These are phyloP conservation scores for Anisognathus igniventris DNA, from an alignment of 2,797 vertebrate species.

Conservation along the genomic window DNA sequence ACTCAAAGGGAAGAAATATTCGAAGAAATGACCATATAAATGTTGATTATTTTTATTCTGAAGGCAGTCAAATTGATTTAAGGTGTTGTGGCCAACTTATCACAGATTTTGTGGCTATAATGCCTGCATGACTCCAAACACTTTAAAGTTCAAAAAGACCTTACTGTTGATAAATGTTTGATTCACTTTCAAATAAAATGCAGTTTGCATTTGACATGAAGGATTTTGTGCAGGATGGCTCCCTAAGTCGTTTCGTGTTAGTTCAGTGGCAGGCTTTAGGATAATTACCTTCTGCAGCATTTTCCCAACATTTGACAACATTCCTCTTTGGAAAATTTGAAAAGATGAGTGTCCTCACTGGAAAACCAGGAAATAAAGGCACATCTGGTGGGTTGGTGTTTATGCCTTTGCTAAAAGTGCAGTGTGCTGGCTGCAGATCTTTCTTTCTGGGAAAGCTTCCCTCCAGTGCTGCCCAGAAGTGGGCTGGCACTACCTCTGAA, in stretches of 20 bases:
- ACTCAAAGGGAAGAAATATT: background rate
- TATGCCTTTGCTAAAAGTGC: background rate
- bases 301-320: background rate
- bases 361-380: background rate
- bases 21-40: background rate
- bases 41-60: background rate
- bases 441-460: background rate
- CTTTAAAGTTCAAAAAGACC: background rate
- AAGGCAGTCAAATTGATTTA: slow-evolving; percentile 5
- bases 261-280: background rate
- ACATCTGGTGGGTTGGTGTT: background rate
- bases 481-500: accelerated
- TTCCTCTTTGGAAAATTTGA: background rate
- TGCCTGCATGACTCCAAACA: background rate
- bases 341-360: background rate
- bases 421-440: accelerated
- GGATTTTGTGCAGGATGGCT: background rate
- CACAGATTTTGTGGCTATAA: background rate
- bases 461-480: background rate
- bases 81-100: background rate
- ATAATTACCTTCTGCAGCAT: background rate
- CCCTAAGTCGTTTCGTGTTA: background rate
- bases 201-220: background rate
- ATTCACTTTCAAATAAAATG: background rate
- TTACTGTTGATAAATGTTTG: background rate